Evolutionary conservation across 1,140 invertebrate species (phyloP).

Genomic region (Eurosta solidaginis): DNA sequence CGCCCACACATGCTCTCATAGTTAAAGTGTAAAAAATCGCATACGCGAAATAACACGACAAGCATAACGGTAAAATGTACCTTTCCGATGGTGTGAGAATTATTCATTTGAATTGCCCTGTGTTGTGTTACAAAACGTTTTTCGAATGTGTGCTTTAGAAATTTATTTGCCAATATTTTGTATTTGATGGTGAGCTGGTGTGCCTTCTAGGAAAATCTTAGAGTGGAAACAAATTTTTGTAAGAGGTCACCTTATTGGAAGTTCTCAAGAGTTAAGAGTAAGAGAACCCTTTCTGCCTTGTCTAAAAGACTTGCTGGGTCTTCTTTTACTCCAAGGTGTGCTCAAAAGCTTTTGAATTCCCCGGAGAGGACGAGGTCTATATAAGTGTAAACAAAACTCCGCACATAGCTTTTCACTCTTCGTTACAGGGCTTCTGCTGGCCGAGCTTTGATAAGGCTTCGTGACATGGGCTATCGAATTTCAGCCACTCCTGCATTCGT

Average conservation of each 20-base stretch:
- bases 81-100: conserved; percentile 31
- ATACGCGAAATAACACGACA: neutral
- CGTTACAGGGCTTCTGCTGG: no score
- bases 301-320: no score
- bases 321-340: no score
- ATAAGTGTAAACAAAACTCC: no score
- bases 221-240: neutral
- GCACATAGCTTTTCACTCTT: no score
- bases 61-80: conserved; percentile 19
- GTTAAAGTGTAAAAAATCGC: conserved; percentile 33
- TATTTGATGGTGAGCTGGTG: neutral
- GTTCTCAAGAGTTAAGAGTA: neutral
- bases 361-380: no score
- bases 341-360: no score
- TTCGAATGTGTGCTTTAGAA: neutral
- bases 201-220: neutral
- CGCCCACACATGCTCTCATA: conserved; percentile 49
- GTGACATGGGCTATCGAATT: no score
- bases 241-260: neutral
- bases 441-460: no score
- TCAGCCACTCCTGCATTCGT: no score
- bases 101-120: conserved; percentile 11
- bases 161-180: neutral
- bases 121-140: conserved; percentile 22
- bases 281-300: no score